These are phyloP conservation scores for Nymphalis polychloros DNA, from an alignment of 2,888 invertebrate genomes.

Conservation along the genomic window DNA sequence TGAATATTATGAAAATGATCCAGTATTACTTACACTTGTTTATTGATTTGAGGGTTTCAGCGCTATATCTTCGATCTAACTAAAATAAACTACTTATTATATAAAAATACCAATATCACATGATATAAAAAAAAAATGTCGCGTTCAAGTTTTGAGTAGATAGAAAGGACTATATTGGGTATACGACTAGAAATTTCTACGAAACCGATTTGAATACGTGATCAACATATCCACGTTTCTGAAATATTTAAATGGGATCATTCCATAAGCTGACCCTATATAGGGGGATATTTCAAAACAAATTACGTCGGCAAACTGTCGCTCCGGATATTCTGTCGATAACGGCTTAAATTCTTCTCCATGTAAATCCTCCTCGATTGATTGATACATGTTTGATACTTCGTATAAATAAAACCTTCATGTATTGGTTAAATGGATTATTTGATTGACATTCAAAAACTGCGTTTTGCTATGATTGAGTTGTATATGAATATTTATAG, in stretches of 20 bases:
- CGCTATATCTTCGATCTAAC: too few relatives aligned
- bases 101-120: background rate
- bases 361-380: conserved; percentile 68
- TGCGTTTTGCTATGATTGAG: conserved; percentile 4
- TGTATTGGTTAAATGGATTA: conserved; percentile 53
- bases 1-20: too few relatives aligned
- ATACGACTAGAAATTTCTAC: background rate
- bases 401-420: conserved; percentile 51
- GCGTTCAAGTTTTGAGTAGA: background rate
- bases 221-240: conserved; percentile 11
- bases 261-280: conserved; percentile 25
- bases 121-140: background rate
- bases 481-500: background rate
- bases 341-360: conserved; percentile 58
- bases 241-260: conserved; percentile 27
- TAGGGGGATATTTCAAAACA: conserved; percentile 27
- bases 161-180: background rate
- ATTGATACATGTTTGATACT: conserved; percentile 43
- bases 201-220: conserved; percentile 5
- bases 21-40: too few relatives aligned
- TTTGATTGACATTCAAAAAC: conserved; percentile 46
- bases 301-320: conserved; percentile 35
- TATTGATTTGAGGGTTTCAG: background rate
- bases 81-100: background rate
- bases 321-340: conserved; percentile 50